Base-by-base conservation (phyloP, 2,888 invertebrate species). In the Crocallis elinguaria region DNA sequence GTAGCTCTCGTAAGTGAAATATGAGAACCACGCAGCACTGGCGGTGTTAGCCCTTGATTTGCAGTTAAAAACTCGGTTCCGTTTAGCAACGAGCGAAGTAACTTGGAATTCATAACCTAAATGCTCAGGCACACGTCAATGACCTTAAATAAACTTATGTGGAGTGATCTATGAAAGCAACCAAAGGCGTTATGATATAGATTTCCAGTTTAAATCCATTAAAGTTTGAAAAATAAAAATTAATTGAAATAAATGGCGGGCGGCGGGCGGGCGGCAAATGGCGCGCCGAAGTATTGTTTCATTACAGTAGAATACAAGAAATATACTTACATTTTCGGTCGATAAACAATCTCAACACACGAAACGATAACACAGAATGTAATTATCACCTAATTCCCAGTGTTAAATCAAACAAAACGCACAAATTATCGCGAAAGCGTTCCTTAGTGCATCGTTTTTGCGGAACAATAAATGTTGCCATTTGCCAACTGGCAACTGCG, bases 191-290 rank as follows among this genome's bases (percentile, higher is more conserved):
- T 23, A 23, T 23, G 1, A 23, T 8, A 8, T 8, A 7, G 1
- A 8, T 1, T 1, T 23, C 23, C 8, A 7, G 8, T 4, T 23
- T 19, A 19, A 3, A 25, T 11, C 2, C 11, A 11, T 27, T n/a
- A n/a, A n/a, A n/a, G n/a, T 27, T 1, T 27, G 27, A 7, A 11
- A 11, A 11, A 11, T 11, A 27, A 32, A 16, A 13, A 42, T 29
- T n/a, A 46, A 57, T 30, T 60, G 36, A 30, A 75, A 75, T 70
- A 77, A 78, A 87, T 88, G 87, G 88, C 88, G 86, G 88, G 88
- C 86, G 79, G 79, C 49, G 79, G n/a, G 79, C 55, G 49, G 41
- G 57, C 78, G 73, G 75, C 53, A 43, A 81, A 86, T 86, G 86
- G 88, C 84, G 86, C 81, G 82, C 57, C 59, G 43, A 46, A 13